Evolutionary conservation across 2,113 vertebrate species (phyloP).

Genomic region (Lepus timidus): DNA sequence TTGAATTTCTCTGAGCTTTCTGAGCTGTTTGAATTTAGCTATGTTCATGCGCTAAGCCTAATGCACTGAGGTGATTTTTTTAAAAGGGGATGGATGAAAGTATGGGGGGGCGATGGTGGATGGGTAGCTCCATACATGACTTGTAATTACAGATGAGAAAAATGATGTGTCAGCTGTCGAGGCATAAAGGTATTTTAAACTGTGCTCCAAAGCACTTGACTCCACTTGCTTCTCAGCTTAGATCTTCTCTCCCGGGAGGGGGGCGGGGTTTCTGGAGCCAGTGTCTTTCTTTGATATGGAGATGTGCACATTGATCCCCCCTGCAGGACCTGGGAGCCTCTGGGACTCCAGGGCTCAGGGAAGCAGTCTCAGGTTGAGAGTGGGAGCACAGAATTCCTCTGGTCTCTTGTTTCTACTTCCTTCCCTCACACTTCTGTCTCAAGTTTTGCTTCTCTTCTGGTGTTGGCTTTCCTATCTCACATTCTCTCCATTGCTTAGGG

Average conservation of each 20-base stretch:
- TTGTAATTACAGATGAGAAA: neutral
- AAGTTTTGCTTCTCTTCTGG: conserved; percentile 73
- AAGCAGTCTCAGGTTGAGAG: conserved; percentile 69
- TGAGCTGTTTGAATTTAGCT: neutral
- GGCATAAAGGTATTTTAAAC: neutral
- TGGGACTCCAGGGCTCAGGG: neutral
- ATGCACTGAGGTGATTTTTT: neutral
- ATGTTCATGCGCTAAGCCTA: too few species aligned
- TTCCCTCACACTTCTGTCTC: conserved; percentile 59
- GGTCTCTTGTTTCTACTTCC: conserved; percentile 69
- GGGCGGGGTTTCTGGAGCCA: neutral
- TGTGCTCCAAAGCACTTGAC: neutral
- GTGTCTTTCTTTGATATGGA: conserved; percentile 75
- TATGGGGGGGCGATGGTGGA: neutral
- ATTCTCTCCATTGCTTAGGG: conserved; percentile 61
- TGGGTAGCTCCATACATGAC: neutral
- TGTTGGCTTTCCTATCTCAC: conserved; percentile 64
- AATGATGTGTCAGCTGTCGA: neutral
- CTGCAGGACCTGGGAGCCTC: conserved; percentile 2
- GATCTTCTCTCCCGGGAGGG: neutral
- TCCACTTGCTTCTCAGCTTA: neutral
- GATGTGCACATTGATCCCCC: conserved; percentile 39
- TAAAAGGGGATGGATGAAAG: neutral
- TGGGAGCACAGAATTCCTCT: conserved; percentile 44
- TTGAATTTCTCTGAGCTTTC: neutral